These are phyloP conservation scores for Marmota monax DNA, from an alignment of 2,113 vertebrate species.

Conservation along the genomic window DNA sequence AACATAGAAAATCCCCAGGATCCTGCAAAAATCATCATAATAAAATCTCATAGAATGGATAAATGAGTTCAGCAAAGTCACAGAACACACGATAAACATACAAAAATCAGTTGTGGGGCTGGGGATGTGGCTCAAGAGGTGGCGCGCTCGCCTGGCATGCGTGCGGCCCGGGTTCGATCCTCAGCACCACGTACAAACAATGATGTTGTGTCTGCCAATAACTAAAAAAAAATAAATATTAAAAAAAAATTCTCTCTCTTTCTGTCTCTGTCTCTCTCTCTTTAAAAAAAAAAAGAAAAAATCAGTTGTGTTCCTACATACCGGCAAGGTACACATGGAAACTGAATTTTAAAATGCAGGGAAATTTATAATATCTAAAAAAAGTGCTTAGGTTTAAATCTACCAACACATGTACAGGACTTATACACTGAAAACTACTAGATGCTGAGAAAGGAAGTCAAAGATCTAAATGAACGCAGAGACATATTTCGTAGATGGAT, in stretches of 20 bases:
- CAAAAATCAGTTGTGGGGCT: background rate
- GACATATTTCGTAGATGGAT: background rate
- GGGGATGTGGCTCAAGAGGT: no score
- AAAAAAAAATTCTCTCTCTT: no score
- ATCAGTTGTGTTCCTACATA: background rate
- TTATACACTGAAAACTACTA: conserved; percentile 14
- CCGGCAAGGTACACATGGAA: background rate
- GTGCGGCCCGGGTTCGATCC: no score
- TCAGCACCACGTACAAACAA: no score
- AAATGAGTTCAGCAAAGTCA: background rate
- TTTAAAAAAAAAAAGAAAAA: no score
- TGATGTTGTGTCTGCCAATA: no score
- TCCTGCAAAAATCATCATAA: background rate
- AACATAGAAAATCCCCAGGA: background rate
- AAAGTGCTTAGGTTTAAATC: background rate
- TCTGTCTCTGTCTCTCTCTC: no score
- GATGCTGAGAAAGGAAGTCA: conserved; percentile 39
- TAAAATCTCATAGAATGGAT: background rate
- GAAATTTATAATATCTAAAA: background rate
- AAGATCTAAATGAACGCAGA: background rate
- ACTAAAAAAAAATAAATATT: no score
- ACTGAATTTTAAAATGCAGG: conserved; percentile 16
- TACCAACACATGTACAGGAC: background rate
- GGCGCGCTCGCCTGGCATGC: no score
- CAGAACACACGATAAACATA: background rate